Conservation (phyloP, 2,113 vertebrate genomes). For the Alligator mississippiensis region DNA sequence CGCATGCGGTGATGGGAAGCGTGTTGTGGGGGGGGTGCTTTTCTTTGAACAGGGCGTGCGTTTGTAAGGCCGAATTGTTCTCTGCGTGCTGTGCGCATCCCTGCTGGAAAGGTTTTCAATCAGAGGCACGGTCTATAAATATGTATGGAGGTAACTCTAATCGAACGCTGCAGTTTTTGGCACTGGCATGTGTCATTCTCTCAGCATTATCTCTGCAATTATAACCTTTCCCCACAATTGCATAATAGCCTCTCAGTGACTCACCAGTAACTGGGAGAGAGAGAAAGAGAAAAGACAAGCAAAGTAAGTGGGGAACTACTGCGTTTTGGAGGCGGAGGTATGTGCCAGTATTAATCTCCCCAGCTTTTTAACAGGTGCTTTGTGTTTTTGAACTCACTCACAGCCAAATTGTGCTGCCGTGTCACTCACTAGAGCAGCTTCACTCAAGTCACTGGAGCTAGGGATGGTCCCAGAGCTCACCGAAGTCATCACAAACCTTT, state of each 20-base stretch:
- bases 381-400: not conserved
- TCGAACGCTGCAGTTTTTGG: not conserved
- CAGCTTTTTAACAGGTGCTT: not conserved
- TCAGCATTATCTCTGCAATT: not conserved
- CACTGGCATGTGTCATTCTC: not conserved
- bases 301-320: not conserved
- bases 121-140: not conserved
- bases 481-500: not conserved
- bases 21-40: not conserved
- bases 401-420: accelerated
- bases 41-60: not conserved
- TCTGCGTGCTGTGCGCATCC: not conserved
- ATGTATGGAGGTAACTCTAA: not conserved
- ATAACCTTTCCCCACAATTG: not conserved
- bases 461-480: not conserved
- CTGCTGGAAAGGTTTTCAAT: not conserved
- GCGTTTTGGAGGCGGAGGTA: not conserved
- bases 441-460: not conserved
- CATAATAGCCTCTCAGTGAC: not conserved
- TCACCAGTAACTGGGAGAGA: not conserved
- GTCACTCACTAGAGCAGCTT: not conserved
- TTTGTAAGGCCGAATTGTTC: not conserved
- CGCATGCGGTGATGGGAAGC: accelerated
- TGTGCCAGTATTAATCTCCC: not conserved
- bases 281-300: not conserved